Evolutionary conservation across 2,113 vertebrate species (phyloP).

Genomic region (Semnornis frantzii): DNA sequence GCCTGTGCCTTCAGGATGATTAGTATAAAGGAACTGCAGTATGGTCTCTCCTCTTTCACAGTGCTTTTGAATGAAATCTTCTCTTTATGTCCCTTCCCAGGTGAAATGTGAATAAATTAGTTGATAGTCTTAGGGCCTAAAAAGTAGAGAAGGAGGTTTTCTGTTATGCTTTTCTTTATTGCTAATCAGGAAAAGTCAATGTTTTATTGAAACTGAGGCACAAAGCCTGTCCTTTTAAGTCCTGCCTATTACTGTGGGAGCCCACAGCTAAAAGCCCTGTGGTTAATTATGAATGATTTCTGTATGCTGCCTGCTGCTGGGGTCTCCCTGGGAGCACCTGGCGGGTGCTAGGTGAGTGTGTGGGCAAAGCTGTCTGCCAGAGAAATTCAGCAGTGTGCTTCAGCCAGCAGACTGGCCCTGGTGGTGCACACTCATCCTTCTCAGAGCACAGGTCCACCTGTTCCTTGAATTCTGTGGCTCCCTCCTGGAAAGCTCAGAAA

Average conservation of each 20-base stretch:
- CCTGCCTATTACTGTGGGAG: neutral
- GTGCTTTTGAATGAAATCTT: neutral
- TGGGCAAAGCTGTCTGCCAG: neutral
- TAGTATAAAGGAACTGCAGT: neutral
- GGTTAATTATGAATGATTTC: neutral
- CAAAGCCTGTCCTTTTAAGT: neutral
- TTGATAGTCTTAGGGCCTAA: neutral
- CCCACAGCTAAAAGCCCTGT: accelerated
- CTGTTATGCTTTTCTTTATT: neutral
- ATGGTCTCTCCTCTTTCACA: neutral
- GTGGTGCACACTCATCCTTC: neutral
- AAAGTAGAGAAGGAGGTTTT: neutral
- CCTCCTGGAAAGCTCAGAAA: neutral
- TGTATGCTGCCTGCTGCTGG: accelerated
- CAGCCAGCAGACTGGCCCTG: accelerated
- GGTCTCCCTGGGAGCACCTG: neutral
- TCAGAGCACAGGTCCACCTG: neutral
- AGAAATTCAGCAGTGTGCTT: neutral
- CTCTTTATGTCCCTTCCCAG: neutral
- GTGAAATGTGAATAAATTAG: neutral
- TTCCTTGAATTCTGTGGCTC: neutral
- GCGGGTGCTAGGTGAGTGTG: neutral
- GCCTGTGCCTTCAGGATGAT: neutral
- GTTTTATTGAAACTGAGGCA: neutral
- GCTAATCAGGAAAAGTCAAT: neutral